Conservation (phyloP, 2,797 vertebrate genomes). For the Melanotaenia pygmaea region DNA sequence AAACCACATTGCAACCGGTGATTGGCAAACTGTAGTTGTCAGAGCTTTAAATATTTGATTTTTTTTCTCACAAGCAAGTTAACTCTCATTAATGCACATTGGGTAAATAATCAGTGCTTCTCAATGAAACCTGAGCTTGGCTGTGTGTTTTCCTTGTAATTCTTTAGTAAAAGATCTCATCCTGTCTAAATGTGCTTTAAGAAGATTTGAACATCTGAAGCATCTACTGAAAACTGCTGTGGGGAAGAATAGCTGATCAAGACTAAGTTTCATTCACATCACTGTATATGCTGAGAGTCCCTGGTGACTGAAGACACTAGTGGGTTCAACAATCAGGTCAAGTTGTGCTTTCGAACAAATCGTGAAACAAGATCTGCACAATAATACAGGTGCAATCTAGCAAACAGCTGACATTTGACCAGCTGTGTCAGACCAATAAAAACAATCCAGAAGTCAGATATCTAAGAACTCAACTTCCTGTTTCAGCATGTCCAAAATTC, state of each 20-base stretch:
- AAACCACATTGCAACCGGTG: conserved; percentile 5
- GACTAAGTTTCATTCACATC: neutral
- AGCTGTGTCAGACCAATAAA: neutral
- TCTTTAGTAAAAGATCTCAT: too few relatives aligned
- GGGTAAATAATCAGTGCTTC: neutral
- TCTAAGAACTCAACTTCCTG: too few relatives aligned
- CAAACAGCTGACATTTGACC: neutral
- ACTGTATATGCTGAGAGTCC: neutral
- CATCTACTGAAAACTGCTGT: too few relatives aligned
- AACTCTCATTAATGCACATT: neutral
- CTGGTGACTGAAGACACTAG: neutral
- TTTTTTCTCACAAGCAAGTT: neutral
- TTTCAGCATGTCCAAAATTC: too few relatives aligned
- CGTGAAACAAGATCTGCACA: neutral
- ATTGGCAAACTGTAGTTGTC: neutral
- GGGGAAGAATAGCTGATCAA: neutral
- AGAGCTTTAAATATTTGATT: neutral
- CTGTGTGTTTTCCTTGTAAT: neutral
- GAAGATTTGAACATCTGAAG: neutral
- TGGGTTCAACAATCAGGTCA: neutral
- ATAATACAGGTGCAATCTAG: neutral
- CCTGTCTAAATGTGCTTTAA: neutral
- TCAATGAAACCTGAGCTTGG: neutral
- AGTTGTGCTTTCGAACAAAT: neutral
- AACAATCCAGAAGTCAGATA: neutral